These are phyloP conservation scores for Leuciscus idus DNA, from an alignment of 2,113 vertebrate genomes.

Conservation along the genomic window DNA sequence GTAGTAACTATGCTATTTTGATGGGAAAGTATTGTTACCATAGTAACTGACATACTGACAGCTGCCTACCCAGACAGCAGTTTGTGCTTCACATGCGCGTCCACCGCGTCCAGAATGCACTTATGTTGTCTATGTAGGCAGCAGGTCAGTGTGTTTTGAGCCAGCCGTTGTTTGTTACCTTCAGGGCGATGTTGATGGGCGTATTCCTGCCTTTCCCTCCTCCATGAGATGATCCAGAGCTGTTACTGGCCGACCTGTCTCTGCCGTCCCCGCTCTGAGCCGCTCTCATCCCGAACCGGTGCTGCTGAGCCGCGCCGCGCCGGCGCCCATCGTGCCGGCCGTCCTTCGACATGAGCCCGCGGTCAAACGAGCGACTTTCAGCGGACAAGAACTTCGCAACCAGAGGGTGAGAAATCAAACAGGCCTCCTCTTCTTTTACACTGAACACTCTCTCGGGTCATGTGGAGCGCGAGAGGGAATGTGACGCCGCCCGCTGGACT, in stretches of 20 bases:
- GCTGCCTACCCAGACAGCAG: background rate
- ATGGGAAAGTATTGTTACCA: background rate
- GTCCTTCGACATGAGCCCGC: slow-evolving; percentile 78
- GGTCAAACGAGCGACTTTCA: background rate
- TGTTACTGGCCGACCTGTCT: slow-evolving; percentile 82
- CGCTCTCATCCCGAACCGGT: slow-evolving; percentile 72
- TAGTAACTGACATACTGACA: slow-evolving; percentile 1
- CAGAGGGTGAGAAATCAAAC: slow-evolving; percentile 44
- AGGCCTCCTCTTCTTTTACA: slow-evolving; percentile 48
- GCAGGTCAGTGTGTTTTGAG: background rate
- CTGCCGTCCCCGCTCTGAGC: slow-evolving; percentile 75
- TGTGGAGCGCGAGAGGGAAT: background rate
- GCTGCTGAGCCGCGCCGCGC: slow-evolving; percentile 76
- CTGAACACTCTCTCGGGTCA: background rate
- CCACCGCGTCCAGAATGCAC: background rate
- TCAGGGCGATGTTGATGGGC: slow-evolving; percentile 65
- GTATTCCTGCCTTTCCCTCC: slow-evolving; percentile 77
- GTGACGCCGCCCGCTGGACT: slow-evolving; percentile 25
- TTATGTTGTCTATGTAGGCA: background rate
- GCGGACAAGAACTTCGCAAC: background rate
- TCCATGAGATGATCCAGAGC: slow-evolving; percentile 81
- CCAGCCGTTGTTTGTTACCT: slow-evolving; percentile 64
- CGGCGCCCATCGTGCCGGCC: slow-evolving; percentile 76
- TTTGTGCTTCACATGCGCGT: background rate
- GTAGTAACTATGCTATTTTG: background rate